Evolutionary conservation across 2,113 vertebrate genomes (phyloP), one percentile per base, ranked within the genome.

Genomic region (Ramphastos sulfuratus): DNA sequence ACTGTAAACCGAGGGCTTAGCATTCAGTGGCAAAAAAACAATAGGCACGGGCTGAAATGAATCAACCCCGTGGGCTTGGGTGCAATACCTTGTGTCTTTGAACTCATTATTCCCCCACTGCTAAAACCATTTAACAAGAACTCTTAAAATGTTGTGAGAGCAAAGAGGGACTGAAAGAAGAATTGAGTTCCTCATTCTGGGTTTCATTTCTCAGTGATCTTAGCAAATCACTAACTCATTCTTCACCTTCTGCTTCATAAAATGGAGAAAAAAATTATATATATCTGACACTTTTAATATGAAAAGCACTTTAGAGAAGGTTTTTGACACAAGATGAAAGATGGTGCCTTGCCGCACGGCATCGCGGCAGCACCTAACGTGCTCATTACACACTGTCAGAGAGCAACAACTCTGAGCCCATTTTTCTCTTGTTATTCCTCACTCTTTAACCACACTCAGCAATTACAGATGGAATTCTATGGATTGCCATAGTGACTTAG

Each of bases 291-390:
- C 79, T 63, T 92, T 87, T 92, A 96, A 93, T 96, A 93, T 65
- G 79, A 94, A 95, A 91, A 95, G 89, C 91, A 96, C 91, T 96
- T 96, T 93, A 94, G 82, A 95, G 85, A 94, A 92, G 93, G 82
- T 91, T 94, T 93, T 92, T 93, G 93, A 94, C 87, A 91, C 58
- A 39, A 73, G 79, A 96, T 95, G 85, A 93, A 96, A 92, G 96
- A 91, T 81, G 83, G 82, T 85, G 82, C 91, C 94, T 92, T 94
- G 82, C 87, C 69, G 33, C 74, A 91, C 85, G 83, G 93, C 95
- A 87, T 54, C 90, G 85, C 85, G 89, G 82, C 74, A 95, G 89
- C 92, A 91, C 87, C 93, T 94, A 91, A 92, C 69, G 65, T 3
- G 60, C 85, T 96, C 94, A 81, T 96, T 94, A 96, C 80, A 85